Evolutionary conservation across 2,113 vertebrate genomes (phyloP), one percentile per base, ranked within the genome.

Genomic region (Mohoua ochrocephala): DNA sequence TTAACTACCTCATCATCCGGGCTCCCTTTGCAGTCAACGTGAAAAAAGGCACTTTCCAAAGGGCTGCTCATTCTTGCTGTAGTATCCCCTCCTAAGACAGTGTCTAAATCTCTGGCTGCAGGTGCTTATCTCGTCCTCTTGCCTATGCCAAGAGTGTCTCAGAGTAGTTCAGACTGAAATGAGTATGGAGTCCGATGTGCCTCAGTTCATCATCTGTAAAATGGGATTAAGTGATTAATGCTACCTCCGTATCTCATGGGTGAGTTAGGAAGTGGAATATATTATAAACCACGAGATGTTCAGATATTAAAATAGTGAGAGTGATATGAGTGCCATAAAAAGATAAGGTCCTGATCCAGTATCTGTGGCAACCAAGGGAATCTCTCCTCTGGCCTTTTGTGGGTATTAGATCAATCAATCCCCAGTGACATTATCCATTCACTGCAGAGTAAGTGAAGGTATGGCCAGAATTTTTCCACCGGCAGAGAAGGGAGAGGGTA

Each of bases 391-490:
- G 89, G 91, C 89, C 96, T 96, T 97, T 97, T 97, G 95, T 97
- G 96, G 84, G 95, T 97, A 95, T 97, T 97, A 97, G 96, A 97
- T 97, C 96, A 97, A 97, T 97, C 96, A 97, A 96, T 96, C 96
- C 95, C 94, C 89, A 95, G 96, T 97, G 96, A 97, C 96, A 97
- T 96, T 97, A 97, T 95, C 96, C 96, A 97, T 97, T 96, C 96
- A 97, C 84, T 96, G 89, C 91, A 76, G 96, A 92, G 94, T 95
- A 96, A 97, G 95, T 95, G 96, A 97, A 97, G 96, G 95, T 97
- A 97, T 97, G 96, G 95, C 95, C 96, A 96, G 94, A 96, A 96
- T 97, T 96, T 94, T 97, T 96, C 96, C 93, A 96, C 95, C 70
- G 89, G 96, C 96, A 97, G 96, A 96, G 96, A 95, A 96, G 95